Evolutionary conservation across 2,797 vertebrate genomes (phyloP).

Genomic region (Oreortyx pictus): DNA sequence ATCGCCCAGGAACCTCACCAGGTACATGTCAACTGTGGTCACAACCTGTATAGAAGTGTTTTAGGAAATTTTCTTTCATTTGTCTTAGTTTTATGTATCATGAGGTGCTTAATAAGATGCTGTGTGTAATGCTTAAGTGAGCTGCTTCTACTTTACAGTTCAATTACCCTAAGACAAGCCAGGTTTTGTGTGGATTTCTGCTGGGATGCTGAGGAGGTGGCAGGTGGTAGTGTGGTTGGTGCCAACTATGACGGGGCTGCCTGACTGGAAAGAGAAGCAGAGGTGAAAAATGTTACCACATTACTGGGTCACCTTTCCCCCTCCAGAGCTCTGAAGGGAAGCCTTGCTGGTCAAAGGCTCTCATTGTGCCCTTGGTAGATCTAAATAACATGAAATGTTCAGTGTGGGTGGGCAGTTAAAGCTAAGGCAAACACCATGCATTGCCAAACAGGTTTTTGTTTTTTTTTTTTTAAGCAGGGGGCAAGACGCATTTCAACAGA

Average conservation of each 20-base stretch:
- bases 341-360: background rate
- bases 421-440: background rate
- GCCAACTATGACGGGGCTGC: conserved; percentile 44
- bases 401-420: conserved; percentile 41
- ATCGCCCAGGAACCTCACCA: background rate
- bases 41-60: background rate
- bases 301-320: background rate
- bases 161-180: conserved; percentile 27
- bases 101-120: background rate
- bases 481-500: background rate
- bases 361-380: background rate
- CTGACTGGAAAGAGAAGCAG: background rate
- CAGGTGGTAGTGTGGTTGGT: background rate
- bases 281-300: background rate
- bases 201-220: background rate
- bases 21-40: background rate
- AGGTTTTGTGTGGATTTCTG: conserved; percentile 18
- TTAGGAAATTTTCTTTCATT: conserved; percentile 27
- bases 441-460: background rate
- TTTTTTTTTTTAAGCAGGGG: background rate
- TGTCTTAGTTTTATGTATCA: background rate
- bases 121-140: background rate
- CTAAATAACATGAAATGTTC: background rate
- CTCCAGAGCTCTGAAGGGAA: background rate
- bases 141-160: conserved; percentile 3